Percentiles rank a stretch among this genome's conserved stretches.
These are phyloP conservation scores for Molossus molossus DNA, from an alignment of 2,797 vertebrate species.

Conservation along the genomic window DNA sequence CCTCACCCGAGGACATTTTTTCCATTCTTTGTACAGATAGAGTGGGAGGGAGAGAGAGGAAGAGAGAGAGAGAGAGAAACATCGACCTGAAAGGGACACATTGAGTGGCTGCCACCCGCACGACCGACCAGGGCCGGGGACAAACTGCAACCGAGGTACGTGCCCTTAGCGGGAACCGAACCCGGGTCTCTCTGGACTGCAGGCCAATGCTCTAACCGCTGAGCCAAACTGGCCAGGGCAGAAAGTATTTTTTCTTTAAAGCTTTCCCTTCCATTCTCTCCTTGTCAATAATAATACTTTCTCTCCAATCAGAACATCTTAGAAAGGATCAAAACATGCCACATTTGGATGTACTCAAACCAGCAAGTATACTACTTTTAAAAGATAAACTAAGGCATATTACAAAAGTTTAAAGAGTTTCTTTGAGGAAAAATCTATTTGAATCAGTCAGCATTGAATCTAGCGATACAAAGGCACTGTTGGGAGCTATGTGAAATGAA, in stretches of 20 bases:
- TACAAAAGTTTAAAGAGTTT: background rate
- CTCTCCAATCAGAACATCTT: background rate
- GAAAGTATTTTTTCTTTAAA: slow-evolving; percentile 19
- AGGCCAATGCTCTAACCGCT: too few species aligned
- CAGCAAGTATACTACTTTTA: background rate
- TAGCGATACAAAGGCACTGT: background rate
- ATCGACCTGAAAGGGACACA: too few species aligned
- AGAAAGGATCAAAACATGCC: slow-evolving; percentile 28
- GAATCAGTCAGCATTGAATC: background rate
- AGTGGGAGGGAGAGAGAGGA: too few species aligned
- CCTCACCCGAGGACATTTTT: too few species aligned
- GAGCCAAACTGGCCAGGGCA: too few species aligned
- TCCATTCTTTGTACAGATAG: too few species aligned
- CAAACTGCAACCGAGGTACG: too few species aligned
- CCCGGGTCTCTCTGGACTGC: too few species aligned
- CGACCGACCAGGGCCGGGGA: too few species aligned
- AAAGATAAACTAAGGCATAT: background rate
- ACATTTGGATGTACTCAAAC: slow-evolving; percentile 16
- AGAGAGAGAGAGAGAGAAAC: too few species aligned
- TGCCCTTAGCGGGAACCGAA: too few species aligned
- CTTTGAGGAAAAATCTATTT: background rate
- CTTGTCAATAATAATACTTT: background rate
- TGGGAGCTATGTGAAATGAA: background rate
- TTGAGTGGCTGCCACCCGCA: too few species aligned
- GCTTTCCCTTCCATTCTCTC: background rate